Percentiles rank a stretch among this genome's conserved stretches.
These are phyloP conservation scores for Bellardia pandia DNA, from an alignment of 2,888 invertebrate species.

Conservation along the genomic window DNA sequence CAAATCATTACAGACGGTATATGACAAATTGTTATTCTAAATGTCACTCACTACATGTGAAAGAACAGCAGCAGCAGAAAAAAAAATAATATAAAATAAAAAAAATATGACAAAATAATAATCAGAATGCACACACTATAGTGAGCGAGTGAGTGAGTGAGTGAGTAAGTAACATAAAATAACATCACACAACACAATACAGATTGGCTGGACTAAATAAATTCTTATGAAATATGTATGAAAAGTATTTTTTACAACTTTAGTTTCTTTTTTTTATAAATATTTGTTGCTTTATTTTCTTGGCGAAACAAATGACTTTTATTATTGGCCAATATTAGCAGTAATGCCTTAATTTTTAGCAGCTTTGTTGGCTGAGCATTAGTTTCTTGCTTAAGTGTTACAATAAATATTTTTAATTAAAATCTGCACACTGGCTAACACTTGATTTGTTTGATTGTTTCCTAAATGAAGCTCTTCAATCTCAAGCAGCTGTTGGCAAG, in stretches of 20 bases:
- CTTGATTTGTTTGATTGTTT: constrained; percentile 29
- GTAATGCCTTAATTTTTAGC: constrained; percentile 10
- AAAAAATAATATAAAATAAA: constrained; percentile 6
- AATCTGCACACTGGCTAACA: not conserved
- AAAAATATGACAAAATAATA: constrained; percentile 54
- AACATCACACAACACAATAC: too few species aligned
- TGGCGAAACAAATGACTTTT: constrained; percentile 5
- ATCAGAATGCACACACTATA: constrained; percentile 16
- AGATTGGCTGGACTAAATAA: constrained; percentile 57
- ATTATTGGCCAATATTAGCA: constrained; percentile 21
- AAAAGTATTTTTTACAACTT: constrained; percentile 22
- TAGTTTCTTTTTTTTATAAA: not conserved
- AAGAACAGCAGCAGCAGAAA: not conserved
- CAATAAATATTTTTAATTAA: constrained; percentile 33
- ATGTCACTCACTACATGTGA: constrained; percentile 45
- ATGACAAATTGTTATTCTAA: constrained; percentile 67
- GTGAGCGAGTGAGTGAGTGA: not conserved
- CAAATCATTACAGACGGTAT: constrained; percentile 62
- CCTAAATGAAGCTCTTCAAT: not conserved
- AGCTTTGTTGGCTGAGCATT: not conserved
- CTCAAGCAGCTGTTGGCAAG: not conserved
- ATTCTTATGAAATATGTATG: constrained; percentile 32
- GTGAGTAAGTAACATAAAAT: not conserved
- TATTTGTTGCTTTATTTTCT: not conserved
- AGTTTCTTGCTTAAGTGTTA: not conserved